Evolutionary conservation across 92 coral and sea anemone genomes (phyloP).

Genomic region (Pocillopora meandrina): DNA sequence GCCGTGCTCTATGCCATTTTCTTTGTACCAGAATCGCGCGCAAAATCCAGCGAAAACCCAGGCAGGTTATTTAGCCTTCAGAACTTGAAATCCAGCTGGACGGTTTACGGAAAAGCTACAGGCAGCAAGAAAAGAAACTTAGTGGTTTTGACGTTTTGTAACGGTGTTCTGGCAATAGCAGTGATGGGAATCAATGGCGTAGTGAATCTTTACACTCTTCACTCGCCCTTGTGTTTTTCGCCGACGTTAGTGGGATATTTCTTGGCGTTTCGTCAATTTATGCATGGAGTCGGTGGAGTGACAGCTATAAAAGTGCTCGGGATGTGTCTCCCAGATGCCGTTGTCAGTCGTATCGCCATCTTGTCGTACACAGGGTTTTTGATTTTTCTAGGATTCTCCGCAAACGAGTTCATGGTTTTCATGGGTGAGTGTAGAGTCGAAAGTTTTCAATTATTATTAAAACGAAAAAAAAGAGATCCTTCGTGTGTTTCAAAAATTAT

Average conservation of each 20-base stretch:
- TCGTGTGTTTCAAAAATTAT: too few species aligned
- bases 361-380: slow-evolving; percentile 48
- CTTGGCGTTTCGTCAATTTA: slow-evolving; percentile 54
- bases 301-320: slow-evolving; percentile 60
- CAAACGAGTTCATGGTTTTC: slow-evolving; percentile 41
- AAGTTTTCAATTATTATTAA: too few species aligned
- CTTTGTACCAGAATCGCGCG: slow-evolving; percentile 79
- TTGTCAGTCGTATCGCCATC: slow-evolving; percentile 58
- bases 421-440: slow-evolving; percentile 45
- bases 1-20: slow-evolving; percentile 52
- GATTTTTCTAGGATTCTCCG: slow-evolving; percentile 52
- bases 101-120: slow-evolving; percentile 32
- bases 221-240: slow-evolving; percentile 74
- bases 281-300: slow-evolving; percentile 71
- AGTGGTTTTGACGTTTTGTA: slow-evolving; percentile 39
- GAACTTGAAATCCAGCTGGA: slow-evolving; percentile 52
- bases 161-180: slow-evolving; percentile 22
- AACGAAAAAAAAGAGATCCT: too few species aligned
- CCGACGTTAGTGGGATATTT: slow-evolving; percentile 71
- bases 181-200: slow-evolving; percentile 43
- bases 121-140: slow-evolving; percentile 54
- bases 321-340: slow-evolving; percentile 53
- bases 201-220: slow-evolving; percentile 50
- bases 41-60: neutral
- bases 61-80: slow-evolving; percentile 60